Base-by-base conservation (phyloP, 2,113 vertebrate species). In the Corvus moneduloides region DNA sequence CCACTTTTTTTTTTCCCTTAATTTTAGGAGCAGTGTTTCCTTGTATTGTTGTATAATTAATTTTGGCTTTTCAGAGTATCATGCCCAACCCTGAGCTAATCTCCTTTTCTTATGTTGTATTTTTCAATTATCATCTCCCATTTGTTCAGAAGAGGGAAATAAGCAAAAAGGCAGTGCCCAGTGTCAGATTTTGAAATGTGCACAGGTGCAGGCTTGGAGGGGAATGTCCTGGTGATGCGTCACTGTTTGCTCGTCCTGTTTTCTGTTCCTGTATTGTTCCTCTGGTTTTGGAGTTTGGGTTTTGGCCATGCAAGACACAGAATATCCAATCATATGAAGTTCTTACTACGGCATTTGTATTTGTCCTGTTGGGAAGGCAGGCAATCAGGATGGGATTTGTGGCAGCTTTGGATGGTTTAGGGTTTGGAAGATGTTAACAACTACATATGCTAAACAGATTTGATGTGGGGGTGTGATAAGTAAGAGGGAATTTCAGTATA, bases 1-100 rank as follows among this genome's bases (percentile, higher is more conserved):
- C 0, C 0, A 14, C 13, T 1, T 18, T 55, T 49, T 23, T 26
- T 33, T 27, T 11, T 12, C 33, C 30, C 4, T 18, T 20, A 27
- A 35, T 77, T 89, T 91, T 59, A 46, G 58, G 28, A 64, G n/a
- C 17, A 13, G 28, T 3, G 3, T 87, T 91, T 87, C 71, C n/a
- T 69, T 44, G 6, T n/a, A 7, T 20, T 28, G 5, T 27, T 30
- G 7, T 63, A 18, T 39, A 78, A 10, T 41, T 84, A 21, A 41
- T 54, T 64, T 66, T 48, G 35, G 7, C 54, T 58, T 3, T 48
- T 59, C 18, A 55, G 33, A 35, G 21, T 51, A 32, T 71, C 13
- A 2, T 48, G 20, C 85, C 66, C 39, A 82, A 6, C 68, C 52
- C 26, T n/a, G 32, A 71, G 27, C 56, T 74, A 41, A 78, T 84